A percentile compares a stretch with the other conserved stretches of the same genome.
Evolutionary conservation across 1,140 invertebrate species (phyloP).

Genomic region (Apolygus lucorum): DNA sequence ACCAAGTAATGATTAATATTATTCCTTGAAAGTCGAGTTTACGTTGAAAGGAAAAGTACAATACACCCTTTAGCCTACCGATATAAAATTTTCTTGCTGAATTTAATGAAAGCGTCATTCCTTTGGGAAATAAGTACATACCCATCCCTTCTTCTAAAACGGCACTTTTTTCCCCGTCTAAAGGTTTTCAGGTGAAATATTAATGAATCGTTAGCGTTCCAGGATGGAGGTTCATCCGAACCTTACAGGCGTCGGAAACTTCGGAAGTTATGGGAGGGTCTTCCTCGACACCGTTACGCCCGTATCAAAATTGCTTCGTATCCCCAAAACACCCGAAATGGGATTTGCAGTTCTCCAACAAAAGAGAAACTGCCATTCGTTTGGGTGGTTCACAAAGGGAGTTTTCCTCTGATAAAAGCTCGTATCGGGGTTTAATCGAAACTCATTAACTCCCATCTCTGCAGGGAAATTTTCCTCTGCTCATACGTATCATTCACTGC

Average conservation of each 20-base stretch:
- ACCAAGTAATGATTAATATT: no score
- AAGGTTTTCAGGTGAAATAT: no score
- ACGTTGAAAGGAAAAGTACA: no score
- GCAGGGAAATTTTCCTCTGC: not conserved
- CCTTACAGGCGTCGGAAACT: not conserved
- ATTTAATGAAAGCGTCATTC: no score
- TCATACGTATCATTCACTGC: no score
- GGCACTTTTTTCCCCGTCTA: not conserved
- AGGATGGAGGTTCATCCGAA: not conserved
- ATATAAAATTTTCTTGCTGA: no score
- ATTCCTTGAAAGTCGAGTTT: no score
- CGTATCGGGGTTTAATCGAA: not conserved
- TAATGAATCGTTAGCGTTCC: not conserved
- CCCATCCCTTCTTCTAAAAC: not conserved
- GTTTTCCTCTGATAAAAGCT: not conserved
- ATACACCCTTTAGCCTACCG: no score
- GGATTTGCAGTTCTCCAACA: not conserved
- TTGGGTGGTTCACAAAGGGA: not conserved
- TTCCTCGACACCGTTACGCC: not conserved
- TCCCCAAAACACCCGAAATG: not conserved
- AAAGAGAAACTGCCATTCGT: not conserved
- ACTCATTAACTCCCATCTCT: not conserved
- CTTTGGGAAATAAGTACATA: conserved; percentile 1
- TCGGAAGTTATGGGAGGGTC: not conserved
- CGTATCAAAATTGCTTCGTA: not conserved